Conservation (phyloP, 2,888 invertebrate species). For the Creontiades dilutus region DNA sequence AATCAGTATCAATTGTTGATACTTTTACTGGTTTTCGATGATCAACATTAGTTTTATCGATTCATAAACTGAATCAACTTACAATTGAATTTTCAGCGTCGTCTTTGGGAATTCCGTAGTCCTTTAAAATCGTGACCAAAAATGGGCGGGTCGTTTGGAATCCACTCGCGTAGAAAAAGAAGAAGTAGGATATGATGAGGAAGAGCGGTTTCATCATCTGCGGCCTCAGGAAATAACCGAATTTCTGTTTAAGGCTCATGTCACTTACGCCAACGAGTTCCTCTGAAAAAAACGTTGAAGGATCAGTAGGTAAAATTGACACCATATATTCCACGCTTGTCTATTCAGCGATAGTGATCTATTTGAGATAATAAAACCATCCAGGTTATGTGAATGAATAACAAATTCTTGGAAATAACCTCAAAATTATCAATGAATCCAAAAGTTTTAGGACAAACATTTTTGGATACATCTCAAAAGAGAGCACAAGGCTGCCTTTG, state of each 20-base stretch:
- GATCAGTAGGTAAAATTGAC: too few relatives aligned
- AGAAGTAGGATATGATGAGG: constrained; percentile 81
- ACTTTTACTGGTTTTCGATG: neutral
- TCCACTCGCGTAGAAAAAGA: constrained; percentile 80
- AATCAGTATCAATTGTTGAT: too few relatives aligned
- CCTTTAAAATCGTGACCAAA: constrained; percentile 81
- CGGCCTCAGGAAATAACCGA: constrained; percentile 78
- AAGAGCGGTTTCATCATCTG: constrained; percentile 81
- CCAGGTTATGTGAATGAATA: too few relatives aligned
- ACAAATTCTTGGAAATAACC: too few relatives aligned
- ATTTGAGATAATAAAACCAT: too few relatives aligned
- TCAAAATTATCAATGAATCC: too few relatives aligned
- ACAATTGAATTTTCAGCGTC: constrained; percentile 80
- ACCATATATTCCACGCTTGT: too few relatives aligned
- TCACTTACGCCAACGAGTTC: constrained; percentile 49
- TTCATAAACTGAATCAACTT: neutral
- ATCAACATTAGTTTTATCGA: neutral
- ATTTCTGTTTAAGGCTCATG: constrained; percentile 59
- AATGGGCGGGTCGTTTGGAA: constrained; percentile 77
- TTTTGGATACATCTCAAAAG: too few relatives aligned
- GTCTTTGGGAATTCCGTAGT: constrained; percentile 77
- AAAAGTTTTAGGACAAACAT: too few relatives aligned
- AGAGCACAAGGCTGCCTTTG: too few relatives aligned
- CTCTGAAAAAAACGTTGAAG: constrained; percentile 51
- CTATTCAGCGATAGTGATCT: too few relatives aligned